Base-by-base conservation (phyloP, 1,140 invertebrate species). In the Colletes gigas region DNA sequence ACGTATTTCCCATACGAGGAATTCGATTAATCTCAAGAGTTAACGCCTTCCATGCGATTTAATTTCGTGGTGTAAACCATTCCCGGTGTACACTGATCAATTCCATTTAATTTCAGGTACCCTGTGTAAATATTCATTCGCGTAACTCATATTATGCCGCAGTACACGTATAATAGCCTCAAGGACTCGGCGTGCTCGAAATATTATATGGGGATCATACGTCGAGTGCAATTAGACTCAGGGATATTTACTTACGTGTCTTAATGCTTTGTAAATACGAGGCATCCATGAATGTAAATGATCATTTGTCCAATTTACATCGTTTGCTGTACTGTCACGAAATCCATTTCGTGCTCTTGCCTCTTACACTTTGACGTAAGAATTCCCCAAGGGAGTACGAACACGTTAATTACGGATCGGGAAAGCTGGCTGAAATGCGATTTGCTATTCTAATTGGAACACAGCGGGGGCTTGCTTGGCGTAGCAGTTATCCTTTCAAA, bases 291-390 rank as follows among this genome's bases (percentile, higher is more conserved):
- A 44, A 63, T 59, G 62, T 74, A 80, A 80, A 73, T 41, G 62
- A 21, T 75, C 78, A 41, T 67, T 80, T 80, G 71, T 80, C 50
- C 50, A 75, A 80, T 80, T 80, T 55, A 59, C 59, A 21, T 70
- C 67, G 19, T 41, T 59, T 19, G 0, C 21, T 21, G 52, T 62
- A 39, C 74, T 67, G 71, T 75, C 75, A 80, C 67, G 71, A 80
- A 70, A 78, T 77, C 71, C 80, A 66, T 78, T 81, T 69, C 59
- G 50, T 52, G 59, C 74, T 55, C 59, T 69, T 81, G 55, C 66
- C 30, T 7, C 30, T 30, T 10, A 9, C 17, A 9, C 55, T 39
- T 54, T 19, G 55, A 55, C n/a, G 55, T 77, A 81, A 81, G 79
- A 68, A 69, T 62, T 41, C n/a, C 73, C 30, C 14, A 4, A 14